Evolutionary conservation across 2,113 vertebrate genomes (phyloP).

Genomic region (Echinops telfairi): DNA sequence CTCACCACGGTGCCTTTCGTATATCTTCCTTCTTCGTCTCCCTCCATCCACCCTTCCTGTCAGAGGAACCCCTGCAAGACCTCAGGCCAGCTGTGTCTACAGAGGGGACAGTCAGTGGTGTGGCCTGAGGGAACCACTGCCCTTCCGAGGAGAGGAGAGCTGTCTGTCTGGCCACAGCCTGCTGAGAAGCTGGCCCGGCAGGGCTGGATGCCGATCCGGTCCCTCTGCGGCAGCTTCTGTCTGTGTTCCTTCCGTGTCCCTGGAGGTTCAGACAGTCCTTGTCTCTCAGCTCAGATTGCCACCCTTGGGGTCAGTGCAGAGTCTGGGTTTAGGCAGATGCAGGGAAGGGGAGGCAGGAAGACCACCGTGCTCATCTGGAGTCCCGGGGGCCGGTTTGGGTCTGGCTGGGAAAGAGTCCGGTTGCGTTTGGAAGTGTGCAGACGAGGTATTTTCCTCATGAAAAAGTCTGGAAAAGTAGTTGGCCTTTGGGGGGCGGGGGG

Average conservation of each 20-base stretch:
- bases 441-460: slow-evolving; percentile 45
- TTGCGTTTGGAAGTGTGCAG: slow-evolving; percentile 50
- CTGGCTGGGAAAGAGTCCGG: slow-evolving; percentile 38
- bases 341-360: background rate
- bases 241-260: background rate
- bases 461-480: slow-evolving; percentile 59
- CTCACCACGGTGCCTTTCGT: accelerated
- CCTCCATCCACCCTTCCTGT: background rate
- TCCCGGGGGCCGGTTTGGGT: slow-evolving; percentile 33
- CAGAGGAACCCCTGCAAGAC: background rate
- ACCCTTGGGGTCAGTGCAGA: background rate
- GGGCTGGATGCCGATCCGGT: background rate
- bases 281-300: background rate
- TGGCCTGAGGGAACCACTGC: background rate
- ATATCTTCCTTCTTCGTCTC: background rate
- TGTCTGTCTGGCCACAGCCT: background rate
- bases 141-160: background rate
- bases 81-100: background rate
- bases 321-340: background rate
- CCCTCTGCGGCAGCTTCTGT: too few species aligned
- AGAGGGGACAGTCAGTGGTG: background rate
- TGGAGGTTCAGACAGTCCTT: background rate
- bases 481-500: background rate
- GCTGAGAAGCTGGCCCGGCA: background rate
- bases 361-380: background rate